phyloP scores from a whole-genome alignment of 2,888 invertebrate species.

The Empis stercorea region DNA sequence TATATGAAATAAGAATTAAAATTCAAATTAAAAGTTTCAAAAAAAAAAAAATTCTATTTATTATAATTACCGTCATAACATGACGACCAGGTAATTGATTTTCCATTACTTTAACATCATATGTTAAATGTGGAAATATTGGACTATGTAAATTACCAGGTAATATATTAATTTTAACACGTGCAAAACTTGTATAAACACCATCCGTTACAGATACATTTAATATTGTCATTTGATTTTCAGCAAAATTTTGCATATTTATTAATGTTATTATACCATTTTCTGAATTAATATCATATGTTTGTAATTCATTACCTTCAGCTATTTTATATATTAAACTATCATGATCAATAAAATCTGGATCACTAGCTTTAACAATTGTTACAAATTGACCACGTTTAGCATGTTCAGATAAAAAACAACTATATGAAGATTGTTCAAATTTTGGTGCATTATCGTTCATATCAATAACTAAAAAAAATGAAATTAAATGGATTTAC shows the following conservation, averaged over 20 bases:
- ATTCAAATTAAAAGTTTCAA: no score
- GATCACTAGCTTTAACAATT: constrained; percentile 77
- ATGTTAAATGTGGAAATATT: constrained; percentile 59
- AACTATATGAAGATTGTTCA: constrained; percentile 67
- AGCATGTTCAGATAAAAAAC: constrained; percentile 67
- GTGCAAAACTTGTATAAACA: constrained; percentile 79
- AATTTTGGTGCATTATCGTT: constrained; percentile 85
- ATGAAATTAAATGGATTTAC: no score
- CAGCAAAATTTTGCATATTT: constrained; percentile 60
- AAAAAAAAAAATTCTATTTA: not conserved
- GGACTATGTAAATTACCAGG: constrained; percentile 72
- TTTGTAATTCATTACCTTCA: constrained; percentile 65
- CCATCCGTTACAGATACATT: constrained; percentile 95
- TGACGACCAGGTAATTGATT: constrained; percentile 64
- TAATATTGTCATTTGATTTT: constrained; percentile 49
- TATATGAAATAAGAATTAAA: no score
- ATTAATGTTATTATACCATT: constrained; percentile 53
- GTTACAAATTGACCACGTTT: constrained; percentile 78
- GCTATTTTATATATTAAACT: constrained; percentile 69
- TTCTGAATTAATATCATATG: constrained; percentile 51
- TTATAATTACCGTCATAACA: constrained; percentile 48
- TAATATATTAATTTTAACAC: constrained; percentile 63
- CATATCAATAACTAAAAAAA: constrained; percentile 60
- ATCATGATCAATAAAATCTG: constrained; percentile 64
- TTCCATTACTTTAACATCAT: constrained; percentile 70